phyloP scores from a whole-genome alignment of 1,140 invertebrate genomes.

The Ridgeia piscesae region DNA sequence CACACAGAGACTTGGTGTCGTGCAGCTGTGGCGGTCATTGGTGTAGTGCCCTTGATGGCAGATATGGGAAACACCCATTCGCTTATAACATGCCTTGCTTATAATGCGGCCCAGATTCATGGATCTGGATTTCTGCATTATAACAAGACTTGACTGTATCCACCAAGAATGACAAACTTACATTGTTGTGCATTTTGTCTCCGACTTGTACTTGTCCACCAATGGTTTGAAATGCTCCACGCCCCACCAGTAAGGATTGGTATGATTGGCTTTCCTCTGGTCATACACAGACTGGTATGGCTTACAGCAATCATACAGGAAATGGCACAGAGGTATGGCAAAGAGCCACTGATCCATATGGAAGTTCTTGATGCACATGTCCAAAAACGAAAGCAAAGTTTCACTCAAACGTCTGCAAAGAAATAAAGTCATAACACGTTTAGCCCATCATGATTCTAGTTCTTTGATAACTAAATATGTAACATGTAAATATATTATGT shows the following conservation, averaged over 20 bases:
- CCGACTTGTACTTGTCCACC: neutral
- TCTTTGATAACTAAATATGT: no score
- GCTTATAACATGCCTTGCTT: no score
- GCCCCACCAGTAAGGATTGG: neutral
- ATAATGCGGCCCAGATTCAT: no score
- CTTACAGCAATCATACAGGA: neutral
- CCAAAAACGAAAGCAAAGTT: neutral
- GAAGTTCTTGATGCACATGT: neutral
- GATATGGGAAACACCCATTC: no score
- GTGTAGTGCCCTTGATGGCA: no score
- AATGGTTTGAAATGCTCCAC: neutral
- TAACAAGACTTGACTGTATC: no score
- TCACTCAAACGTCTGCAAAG: neutral
- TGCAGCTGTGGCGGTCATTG: no score
- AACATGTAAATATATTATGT: no score
- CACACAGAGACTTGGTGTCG: no score
- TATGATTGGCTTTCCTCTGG: neutral
- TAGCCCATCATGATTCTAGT: no score
- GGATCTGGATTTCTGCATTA: no score
- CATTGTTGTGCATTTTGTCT: neutral
- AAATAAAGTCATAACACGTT: neutral
- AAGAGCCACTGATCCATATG: neutral
- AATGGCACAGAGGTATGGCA: neutral
- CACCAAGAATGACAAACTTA: neutral
- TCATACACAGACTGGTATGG: neutral